Conservation (phyloP, 37 sponge, comb jelly and placozoan genomes). For the Spongilla lacustris region DNA sequence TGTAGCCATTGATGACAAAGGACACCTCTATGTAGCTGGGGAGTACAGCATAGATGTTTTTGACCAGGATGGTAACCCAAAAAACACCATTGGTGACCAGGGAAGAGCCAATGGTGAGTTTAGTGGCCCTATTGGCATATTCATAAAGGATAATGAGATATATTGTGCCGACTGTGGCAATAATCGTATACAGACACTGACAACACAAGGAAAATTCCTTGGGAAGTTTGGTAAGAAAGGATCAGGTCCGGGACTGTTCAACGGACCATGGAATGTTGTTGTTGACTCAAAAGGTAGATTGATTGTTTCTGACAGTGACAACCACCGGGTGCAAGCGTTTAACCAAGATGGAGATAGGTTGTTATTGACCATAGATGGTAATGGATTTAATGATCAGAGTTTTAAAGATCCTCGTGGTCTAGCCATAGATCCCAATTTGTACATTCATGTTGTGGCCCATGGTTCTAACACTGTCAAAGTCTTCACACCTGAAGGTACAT, state of each 20-base stretch:
- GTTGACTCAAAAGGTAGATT: not conserved
- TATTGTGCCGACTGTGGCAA: not conserved
- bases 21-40: not conserved
- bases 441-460: not conserved
- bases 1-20: not conserved
- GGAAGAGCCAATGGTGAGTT: not conserved
- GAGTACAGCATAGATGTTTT: not conserved
- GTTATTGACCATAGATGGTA: not conserved
- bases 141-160: not conserved
- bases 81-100: not conserved
- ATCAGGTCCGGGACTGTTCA: not conserved
- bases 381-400: not conserved
- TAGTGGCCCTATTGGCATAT: not conserved
- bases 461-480: not conserved
- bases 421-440: not conserved
- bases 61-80: not conserved
- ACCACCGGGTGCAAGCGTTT: not conserved
- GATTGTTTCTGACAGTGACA: not conserved
- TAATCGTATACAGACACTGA: not conserved
- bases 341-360: not conserved
- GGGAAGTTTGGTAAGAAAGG: not conserved
- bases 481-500: not conserved
- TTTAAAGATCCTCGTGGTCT: not conserved
- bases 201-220: not conserved
- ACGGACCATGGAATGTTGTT: not conserved